phyloP scores from a whole-genome alignment of 2,797 vertebrate genomes.

The Iguana delicatissima region DNA sequence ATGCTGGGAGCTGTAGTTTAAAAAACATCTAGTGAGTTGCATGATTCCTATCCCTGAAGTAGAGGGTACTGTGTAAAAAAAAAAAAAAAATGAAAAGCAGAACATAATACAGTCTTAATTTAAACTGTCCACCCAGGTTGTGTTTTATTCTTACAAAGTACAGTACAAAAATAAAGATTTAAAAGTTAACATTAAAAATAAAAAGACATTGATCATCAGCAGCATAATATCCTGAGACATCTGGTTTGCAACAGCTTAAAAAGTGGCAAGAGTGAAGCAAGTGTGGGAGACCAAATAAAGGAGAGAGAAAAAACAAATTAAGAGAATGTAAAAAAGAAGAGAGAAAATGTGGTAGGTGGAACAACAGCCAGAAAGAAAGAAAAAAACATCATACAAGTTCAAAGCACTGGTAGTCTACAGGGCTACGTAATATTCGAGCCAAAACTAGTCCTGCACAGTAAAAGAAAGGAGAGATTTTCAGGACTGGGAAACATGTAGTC shows the following conservation, averaged over 20 bases:
- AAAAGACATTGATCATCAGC: conserved; percentile 69
- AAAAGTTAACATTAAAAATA: conserved; percentile 75
- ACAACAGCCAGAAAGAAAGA: conserved; percentile 46
- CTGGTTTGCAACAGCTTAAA: conserved; percentile 81
- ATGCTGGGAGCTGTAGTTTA: too few relatives aligned
- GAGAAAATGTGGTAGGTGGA: conserved; percentile 6
- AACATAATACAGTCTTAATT: not conserved
- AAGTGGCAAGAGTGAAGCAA: conserved; percentile 65
- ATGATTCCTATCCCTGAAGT: not conserved
- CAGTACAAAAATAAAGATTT: conserved; percentile 81
- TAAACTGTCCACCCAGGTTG: not conserved
- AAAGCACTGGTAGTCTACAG: conserved; percentile 35
- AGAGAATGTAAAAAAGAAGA: conserved; percentile 43
- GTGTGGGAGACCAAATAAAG: not conserved
- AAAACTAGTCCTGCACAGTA: conserved; percentile 55
- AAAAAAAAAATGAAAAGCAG: not conserved
- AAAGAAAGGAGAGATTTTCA: conserved; percentile 28
- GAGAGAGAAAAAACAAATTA: not conserved
- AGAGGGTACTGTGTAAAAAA: conserved; percentile 16
- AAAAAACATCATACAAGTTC: conserved; percentile 59
- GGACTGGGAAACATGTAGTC: not conserved
- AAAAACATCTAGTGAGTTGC: too few relatives aligned
- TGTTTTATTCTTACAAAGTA: conserved; percentile 46
- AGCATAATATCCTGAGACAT: conserved; percentile 79
- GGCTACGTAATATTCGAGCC: conserved; percentile 13